Evolutionary conservation across 2,888 invertebrate species (phyloP), one percentile per base, ranked within the genome.

Genomic region (Trachelus tabidus): DNA sequence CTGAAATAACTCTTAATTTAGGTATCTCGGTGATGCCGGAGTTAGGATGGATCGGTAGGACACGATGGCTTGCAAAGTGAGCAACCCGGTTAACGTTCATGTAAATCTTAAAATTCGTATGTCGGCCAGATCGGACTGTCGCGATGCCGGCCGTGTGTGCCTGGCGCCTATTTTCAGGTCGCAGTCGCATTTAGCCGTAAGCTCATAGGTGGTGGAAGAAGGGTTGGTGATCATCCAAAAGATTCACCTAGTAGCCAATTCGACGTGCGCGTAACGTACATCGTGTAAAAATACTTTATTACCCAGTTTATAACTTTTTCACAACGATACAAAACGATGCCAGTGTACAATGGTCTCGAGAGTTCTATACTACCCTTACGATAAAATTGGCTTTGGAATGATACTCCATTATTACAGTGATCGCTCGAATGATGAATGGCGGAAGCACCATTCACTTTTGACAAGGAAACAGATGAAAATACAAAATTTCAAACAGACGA

Each of bases 131-230:
- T 77, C 76, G 68, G 30, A 73, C 77, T 76, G 78, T 33, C 76
- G 69, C 69, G 68, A 35, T 78, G 33, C 37, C 35, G 74, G n/a
- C 34, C 37, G 80, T 76, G 80, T 82, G 82, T 84, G 83, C 84
- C 83, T 83, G 82, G 81, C 81, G 77, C 83, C 84, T 85, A 87
- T 85, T 85, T 86, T 85, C 78, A 85, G 69, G 34, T 35, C 76
- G 23, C 73, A 76, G 76, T 78, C 78, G 76, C 76, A 78, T 78
- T 78, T 78, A 78, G 74, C 74, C 74, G 74, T 33, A 34, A 74
- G 35, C 34, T 35, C 23, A 30, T 30, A 34, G 76, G 34, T 68
- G 31, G 77, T 68, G 33, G 15, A 56, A 34, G 34, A 76, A 78
- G 75, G 76, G 34, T 81, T 83, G 82, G 81, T 82, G 77, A 77